These are phyloP conservation scores for Cinara cedri DNA, from an alignment of 2,888 invertebrate genomes.

Conservation along the genomic window DNA sequence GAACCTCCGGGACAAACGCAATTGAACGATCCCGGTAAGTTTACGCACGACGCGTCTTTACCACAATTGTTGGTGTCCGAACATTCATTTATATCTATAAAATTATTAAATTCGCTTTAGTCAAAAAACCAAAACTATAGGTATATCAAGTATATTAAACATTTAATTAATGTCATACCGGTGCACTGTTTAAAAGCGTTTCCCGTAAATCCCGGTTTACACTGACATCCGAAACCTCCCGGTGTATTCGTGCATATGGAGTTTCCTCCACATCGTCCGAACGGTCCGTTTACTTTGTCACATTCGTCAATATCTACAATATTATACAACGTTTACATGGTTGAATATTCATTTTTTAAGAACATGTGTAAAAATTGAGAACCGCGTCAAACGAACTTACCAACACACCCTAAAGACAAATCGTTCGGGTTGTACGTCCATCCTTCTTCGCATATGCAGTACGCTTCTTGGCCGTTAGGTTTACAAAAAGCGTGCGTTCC, in stretches of 20 bases:
- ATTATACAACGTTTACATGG: constrained; percentile 33
- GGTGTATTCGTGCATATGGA: constrained; percentile 80
- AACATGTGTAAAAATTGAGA: background rate
- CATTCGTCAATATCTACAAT: constrained; percentile 88
- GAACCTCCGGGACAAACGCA: constrained; percentile 84
- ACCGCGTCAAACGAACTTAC: constrained; percentile 62
- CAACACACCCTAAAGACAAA: constrained; percentile 85
- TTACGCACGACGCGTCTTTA: constrained; percentile 78
- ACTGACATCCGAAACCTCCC: constrained; percentile 81
- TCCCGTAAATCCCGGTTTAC: constrained; percentile 84
- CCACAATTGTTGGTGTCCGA: constrained; percentile 74
- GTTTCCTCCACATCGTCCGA: constrained; percentile 83
- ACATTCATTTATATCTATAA: constrained; percentile 82
- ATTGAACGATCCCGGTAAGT: constrained; percentile 76
- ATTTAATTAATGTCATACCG: constrained; percentile 62
- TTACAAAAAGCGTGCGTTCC: constrained; percentile 88
- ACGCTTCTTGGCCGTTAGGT: constrained; percentile 85
- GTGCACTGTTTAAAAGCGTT: constrained; percentile 81
- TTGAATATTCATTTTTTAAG: background rate
- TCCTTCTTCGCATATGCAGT: constrained; percentile 90
- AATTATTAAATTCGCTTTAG: background rate
- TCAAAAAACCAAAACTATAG: no score
- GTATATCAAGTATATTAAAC: no score
- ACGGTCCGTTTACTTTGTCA: constrained; percentile 76
- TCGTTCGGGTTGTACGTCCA: constrained; percentile 91